These are phyloP conservation scores for Hemiprocne comata DNA, from an alignment of 2,113 vertebrate species.

Conservation along the genomic window DNA sequence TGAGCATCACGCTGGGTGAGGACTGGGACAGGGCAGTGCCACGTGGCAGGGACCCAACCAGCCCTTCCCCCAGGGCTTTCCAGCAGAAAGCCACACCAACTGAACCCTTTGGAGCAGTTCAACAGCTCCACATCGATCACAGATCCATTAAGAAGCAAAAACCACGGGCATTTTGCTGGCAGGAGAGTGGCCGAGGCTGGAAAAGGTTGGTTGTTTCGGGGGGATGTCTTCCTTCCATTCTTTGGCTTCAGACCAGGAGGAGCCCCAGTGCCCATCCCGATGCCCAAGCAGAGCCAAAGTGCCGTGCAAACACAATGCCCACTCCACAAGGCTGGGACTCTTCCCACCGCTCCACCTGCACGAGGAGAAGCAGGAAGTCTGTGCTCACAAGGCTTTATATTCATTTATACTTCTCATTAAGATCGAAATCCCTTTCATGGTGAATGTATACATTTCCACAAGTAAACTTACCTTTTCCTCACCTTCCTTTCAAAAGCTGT, in stretches of 20 bases:
- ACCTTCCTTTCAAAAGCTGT: not conserved
- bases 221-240: too few relatives aligned
- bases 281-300: not conserved
- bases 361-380: not conserved
- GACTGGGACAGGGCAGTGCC: too few relatives aligned
- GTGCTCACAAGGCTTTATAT: not conserved
- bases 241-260: not conserved
- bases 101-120: not conserved
- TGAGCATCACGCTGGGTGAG: too few relatives aligned
- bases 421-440: not conserved
- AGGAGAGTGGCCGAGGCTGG: too few relatives aligned
- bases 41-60: too few relatives aligned
- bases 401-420: not conserved
- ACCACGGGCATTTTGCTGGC: too few relatives aligned
- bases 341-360: not conserved
- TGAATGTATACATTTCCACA: not conserved
- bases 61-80: not conserved
- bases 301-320: too few relatives aligned
- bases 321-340: not conserved
- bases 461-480: not conserved
- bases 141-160: not conserved
- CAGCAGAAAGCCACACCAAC: accelerated
- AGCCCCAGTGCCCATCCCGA: accelerated
- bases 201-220: not conserved
- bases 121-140: not conserved